Base-by-base conservation (phyloP, 2,888 invertebrate genomes). In the Hofmannophila pseudospretella region DNA sequence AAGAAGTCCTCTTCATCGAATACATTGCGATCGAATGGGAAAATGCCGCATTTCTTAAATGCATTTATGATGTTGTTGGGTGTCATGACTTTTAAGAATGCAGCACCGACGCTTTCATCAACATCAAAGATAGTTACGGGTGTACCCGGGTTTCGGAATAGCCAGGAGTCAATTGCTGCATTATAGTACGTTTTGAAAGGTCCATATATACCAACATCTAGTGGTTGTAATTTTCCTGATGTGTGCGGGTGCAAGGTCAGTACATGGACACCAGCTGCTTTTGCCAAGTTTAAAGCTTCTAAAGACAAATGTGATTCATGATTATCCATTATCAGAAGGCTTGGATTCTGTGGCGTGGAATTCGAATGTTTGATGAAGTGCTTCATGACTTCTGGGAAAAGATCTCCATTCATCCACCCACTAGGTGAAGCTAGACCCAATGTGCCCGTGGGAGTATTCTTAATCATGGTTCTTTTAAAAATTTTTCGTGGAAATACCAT, bases 231-330 rank as follows among this genome's bases (percentile, higher is more conserved):
- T 44, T 67, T 68, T 39, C 62, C 67, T 12, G 63, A 55, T 34
- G 68, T 67, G 49, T 78, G 73, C 8, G 71, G 74, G 23, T 67
- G 72, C 32, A 74, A 53, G 2, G 71, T 67, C 22, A 76, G 49
- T 35, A 75, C 27, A 4, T n/a, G n/a, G 1, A 41, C 41, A 23
- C 44, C 44, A 11, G 36, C 9, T 11, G 19, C 25, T 35, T 44
- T 44, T 8, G 44, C 39, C 5, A 36, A n/a, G 20, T 45, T 19
- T n/a, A 45, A 22, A 1, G 35, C 41, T 32, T 31, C 39, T 4
- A 5, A 5, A 4, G 8, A 37, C 32, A 44, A 22, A 32, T 39
- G 44, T 2, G 30, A 31, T 19, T 45, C 41, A 16, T 42, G 44
- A 20, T 45, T 45, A 14, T 45, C 44, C 12, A 45, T 27, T 12